Conservation (phyloP, 2,888 invertebrate genomes). For the Schizaphis graminum region DNA sequence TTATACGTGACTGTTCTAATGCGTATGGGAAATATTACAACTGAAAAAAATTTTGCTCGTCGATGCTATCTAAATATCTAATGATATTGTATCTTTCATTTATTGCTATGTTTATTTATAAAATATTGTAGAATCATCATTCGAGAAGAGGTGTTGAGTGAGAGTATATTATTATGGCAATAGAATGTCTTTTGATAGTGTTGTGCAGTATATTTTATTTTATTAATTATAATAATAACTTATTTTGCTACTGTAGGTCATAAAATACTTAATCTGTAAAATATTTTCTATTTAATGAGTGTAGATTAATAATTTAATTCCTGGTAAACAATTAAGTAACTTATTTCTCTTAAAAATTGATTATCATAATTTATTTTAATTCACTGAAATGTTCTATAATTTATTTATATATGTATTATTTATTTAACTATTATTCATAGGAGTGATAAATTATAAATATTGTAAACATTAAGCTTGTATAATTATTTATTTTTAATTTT, state of each 20-base stretch:
- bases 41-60: not conserved
- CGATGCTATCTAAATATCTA: not conserved
- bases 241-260: not conserved
- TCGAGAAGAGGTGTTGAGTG: not conserved
- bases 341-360: not conserved
- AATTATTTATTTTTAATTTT: not conserved
- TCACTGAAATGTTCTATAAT: not conserved
- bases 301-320: not conserved
- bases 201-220: not conserved
- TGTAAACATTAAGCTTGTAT: not conserved
- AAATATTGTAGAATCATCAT: not conserved
- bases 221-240: not conserved
- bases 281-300: conserved; percentile 14
- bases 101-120: not conserved
- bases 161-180: not conserved
- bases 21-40: not conserved
- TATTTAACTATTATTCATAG: not conserved
- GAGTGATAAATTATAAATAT: conserved; percentile 7
- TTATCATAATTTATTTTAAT: not conserved
- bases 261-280: conserved; percentile 6
- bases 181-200: not conserved
- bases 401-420: not conserved
- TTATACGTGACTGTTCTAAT: conserved; percentile 5
- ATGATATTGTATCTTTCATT: not conserved
- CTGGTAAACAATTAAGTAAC: conserved; percentile 18